Evolutionary conservation across 2,113 vertebrate species (phyloP).

Genomic region (Melanerpes formicivorus): DNA sequence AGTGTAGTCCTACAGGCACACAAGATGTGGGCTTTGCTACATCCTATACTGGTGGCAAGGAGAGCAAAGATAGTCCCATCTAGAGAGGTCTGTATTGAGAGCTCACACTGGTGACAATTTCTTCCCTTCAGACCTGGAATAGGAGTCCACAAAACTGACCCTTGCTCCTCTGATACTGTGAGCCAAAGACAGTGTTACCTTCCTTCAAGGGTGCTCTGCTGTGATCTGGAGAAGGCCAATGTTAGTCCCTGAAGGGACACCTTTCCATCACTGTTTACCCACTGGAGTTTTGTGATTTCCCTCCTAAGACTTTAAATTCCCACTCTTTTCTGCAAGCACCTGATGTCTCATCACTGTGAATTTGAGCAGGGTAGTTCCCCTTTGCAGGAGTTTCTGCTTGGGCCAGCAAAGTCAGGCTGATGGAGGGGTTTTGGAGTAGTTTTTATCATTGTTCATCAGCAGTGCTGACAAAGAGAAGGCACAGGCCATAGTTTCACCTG

Average conservation of each 20-base stretch:
- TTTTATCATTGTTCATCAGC: not conserved
- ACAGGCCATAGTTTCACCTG: not conserved
- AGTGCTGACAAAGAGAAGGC: not conserved
- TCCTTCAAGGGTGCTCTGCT: not conserved
- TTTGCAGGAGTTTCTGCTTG: not conserved
- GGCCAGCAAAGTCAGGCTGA: not conserved
- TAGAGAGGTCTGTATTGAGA: not conserved
- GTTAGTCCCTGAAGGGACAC: not conserved
- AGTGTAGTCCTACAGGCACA: not conserved
- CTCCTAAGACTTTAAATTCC: not conserved
- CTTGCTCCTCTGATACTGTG: not conserved
- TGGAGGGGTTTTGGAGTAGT: not conserved
- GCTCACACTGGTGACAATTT: not conserved
- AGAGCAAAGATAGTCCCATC: not conserved
- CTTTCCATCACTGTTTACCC: not conserved
- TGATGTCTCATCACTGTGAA: not conserved
- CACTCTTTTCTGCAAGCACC: not conserved
- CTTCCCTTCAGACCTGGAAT: not conserved
- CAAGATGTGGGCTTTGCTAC: not conserved
- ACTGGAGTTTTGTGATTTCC: not conserved
- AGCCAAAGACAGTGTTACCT: not conserved
- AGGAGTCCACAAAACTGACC: not conserved
- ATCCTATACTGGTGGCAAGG: not conserved
- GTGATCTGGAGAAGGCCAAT: not conserved
- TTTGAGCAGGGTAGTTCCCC: not conserved